These are phyloP conservation scores for Protonemura montana DNA, from an alignment of 2,888 invertebrate species.

Conservation along the genomic window DNA sequence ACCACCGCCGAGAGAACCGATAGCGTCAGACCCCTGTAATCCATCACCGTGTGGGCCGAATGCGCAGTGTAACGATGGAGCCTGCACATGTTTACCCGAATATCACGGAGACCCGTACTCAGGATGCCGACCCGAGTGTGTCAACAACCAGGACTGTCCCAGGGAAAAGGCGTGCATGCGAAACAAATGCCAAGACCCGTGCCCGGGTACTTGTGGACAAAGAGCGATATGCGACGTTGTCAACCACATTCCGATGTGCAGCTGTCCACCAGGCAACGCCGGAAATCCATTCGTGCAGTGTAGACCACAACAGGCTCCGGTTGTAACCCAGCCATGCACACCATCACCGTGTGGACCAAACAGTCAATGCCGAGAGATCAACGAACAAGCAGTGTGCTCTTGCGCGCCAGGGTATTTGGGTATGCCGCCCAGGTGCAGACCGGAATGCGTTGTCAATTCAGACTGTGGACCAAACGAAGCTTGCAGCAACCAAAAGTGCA, in stretches of 20 bases:
- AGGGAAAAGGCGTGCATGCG: conserved; percentile 73
- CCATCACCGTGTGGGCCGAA: conserved; percentile 60
- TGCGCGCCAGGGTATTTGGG: conserved; percentile 62
- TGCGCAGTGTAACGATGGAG: conserved; percentile 67
- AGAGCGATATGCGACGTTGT: conserved; percentile 77
- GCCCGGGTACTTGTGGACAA: conserved; percentile 77
- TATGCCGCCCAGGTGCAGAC: conserved; percentile 62
- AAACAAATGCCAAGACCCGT: conserved; percentile 76
- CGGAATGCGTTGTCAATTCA: conserved; percentile 63
- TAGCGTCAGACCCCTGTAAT: conserved; percentile 68
- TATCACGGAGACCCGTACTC: conserved; percentile 68
- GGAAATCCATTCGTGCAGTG: conserved; percentile 73
- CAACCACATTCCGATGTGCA: conserved; percentile 80
- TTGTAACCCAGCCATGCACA: conserved; percentile 69
- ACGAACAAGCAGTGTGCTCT: conserved; percentile 62
- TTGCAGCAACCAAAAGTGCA: conserved; percentile 64
- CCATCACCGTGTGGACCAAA: conserved; percentile 64
- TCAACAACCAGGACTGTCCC: conserved; percentile 76
- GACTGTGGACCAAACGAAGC: conserved; percentile 63
- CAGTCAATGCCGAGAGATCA: conserved; percentile 61
- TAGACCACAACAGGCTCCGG: conserved; percentile 56
- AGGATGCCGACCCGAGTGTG: conserved; percentile 80
- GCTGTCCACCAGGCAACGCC: conserved; percentile 71
- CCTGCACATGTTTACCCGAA: conserved; percentile 61
- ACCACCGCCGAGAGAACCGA: conserved; percentile 52